Evolutionary conservation across 2,113 vertebrate species (phyloP), one percentile per base, ranked within the genome.

Genomic region (Gadus chalcogrammus): DNA sequence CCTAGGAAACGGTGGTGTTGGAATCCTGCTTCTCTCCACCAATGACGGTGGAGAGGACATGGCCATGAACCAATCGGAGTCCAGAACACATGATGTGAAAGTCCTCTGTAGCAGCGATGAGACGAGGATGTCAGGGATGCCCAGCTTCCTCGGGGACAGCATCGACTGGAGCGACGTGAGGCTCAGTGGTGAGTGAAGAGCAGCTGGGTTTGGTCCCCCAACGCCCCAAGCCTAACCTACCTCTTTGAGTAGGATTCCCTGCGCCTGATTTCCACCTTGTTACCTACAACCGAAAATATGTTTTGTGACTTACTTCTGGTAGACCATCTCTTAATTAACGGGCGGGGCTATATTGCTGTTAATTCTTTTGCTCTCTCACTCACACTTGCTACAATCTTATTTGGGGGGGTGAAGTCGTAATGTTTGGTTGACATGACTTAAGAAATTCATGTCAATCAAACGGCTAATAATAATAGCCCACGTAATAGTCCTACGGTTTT

Each of bases 121-220:
- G 31, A 35, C 69, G 68, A 61, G 66, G 31, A 59, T 68, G 1
- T 60, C 83, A 0, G 83, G 72, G 3, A 81, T 90, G 0, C 87
- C 86, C 63, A 78, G 67, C 78, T 91, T 92, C 52, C 76, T 91
- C 58, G 88, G 91, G 0, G 89, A 91, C 0, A 66, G 75, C 0
- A 20, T 89, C 61, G 90, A 92, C 81, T 93, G 91, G 91, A 17
- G 68, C 1, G 38, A 28, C 12, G 66, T 88, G 60, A 71, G 76
- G 16, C 71, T 89, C 3, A 42, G 64, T 11, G 88, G 90, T 92
- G 65, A 77, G 79, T 22, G 1, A 52, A 17, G 13, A 38, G 15
- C 64, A 52, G 38, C 20, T 35, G 31, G 31, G 31, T 35, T 35
- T 35, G 31, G 31, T 35, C 2, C 31, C 31, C 31, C 31, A 35